Evolutionary conservation across 2,797 vertebrate genomes (phyloP).

Genomic region (Schizopygopsis pylzovi): DNA sequence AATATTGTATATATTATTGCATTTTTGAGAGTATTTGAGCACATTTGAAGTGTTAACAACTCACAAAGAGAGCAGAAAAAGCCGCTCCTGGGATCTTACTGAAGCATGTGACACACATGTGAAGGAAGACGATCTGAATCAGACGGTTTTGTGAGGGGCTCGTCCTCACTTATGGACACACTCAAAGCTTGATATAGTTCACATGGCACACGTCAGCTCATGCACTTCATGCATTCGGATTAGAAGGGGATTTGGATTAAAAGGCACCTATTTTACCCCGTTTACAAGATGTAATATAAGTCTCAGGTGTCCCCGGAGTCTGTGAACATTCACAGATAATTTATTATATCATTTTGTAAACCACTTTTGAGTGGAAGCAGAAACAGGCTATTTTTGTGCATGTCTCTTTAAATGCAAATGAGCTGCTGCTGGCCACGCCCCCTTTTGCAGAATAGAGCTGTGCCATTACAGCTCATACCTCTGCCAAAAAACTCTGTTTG

Average conservation of each 20-base stretch:
- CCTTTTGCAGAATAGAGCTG: too few relatives aligned
- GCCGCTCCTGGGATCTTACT: too few relatives aligned
- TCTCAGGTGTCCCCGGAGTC: background rate
- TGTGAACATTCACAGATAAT: background rate
- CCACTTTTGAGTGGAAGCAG: background rate
- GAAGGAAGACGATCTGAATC: background rate
- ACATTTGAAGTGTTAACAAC: background rate
- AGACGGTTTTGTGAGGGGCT: background rate
- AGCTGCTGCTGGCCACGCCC: too few relatives aligned
- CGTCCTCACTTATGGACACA: background rate
- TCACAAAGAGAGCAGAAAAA: background rate
- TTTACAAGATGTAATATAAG: background rate
- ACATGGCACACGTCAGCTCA: background rate
- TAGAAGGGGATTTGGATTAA: background rate
- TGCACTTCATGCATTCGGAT: background rate
- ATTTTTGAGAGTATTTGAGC: background rate
- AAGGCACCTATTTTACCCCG: background rate
- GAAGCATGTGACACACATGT: background rate
- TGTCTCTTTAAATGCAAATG: background rate
- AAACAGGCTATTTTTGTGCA: background rate
- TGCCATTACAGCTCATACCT: background rate
- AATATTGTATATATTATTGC: background rate
- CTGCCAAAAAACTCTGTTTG: too few relatives aligned
- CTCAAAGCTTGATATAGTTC: constrained; percentile 15
- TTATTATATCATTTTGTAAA: background rate